Base-by-base conservation (phyloP, 2,888 invertebrate genomes). In the Himalopsyche kuldschensis region DNA sequence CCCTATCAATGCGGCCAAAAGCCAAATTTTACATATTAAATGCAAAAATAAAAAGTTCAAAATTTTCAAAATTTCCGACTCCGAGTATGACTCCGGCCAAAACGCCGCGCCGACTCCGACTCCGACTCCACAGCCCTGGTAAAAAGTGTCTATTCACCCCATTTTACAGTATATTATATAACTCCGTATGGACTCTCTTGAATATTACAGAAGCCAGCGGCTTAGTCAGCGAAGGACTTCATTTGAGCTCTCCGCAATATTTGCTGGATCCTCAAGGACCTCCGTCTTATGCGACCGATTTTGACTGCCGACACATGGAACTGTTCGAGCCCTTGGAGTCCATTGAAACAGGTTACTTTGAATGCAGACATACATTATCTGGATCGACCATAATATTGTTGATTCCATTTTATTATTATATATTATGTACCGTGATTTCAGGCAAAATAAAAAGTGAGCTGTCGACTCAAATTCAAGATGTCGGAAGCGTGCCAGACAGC, bases 221-320 rank as follows among this genome's bases (percentile, higher is more conserved):
- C 6, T 46, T 80, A 47, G 63, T 83, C 77, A 30, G 78, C 10
- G 20, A 46, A 11, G 77, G 41, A 1, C 6, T 69, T 32, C 79
- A 80, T 11, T 80, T 55, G 27, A 79, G 47, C n/a, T 83, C 78
- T 30, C 80, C 83, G 4, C 83, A 69, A 15, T 55, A 76, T 31
- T 78, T 83, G 10, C 32, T 83, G 80, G 83, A 83, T 48, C 78
- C 83, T 4, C 83, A 83, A 20, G 83, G 83, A 5, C 83, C 80
- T 8, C 80, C 80, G 27, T 80, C 83, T 1, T 83, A 78, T 3
- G 80, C 81, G 8, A 81, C 81, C 0, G 80, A 83, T 63, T 83
- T 46, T 15, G 83, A 83, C 47, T 83, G 83, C 35, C 46, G 78
- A n/a, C 41, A 78, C 30, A 32, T 83, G 48, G 81, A 83, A 48